Base-by-base conservation (phyloP, 2,888 invertebrate species). In the Operophtera brumata region DNA sequence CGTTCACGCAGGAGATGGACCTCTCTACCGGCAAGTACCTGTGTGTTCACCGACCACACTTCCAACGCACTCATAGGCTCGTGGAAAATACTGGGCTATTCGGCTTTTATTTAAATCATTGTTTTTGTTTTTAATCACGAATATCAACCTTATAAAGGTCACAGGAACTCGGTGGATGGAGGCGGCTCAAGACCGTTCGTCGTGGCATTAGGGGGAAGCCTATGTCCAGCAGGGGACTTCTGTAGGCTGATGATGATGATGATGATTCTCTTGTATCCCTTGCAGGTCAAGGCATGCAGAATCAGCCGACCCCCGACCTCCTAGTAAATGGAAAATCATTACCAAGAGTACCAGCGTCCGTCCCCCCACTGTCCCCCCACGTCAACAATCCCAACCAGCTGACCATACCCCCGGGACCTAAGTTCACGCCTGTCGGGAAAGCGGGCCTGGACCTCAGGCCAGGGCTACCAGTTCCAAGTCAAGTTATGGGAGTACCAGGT, bases 1-100 rank as follows among this genome's bases (percentile, higher is more conserved):
- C 96, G 0, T 96, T 95, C 81, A 94, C 96, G 0, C 75, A 75
- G 65, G 96, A 97, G 75, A 86, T 94, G 53, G 93, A 93, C 62
- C 77, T 93, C 2, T 64, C 68, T 30, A 68, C 66, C 37, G 78
- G 81, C 79, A 56, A 62, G 50, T n/a, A 25, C 20, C n/a, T 30
- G 7, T 30, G 2, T 30, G 30, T 5, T 3, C 20, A 20, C 4
- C 20, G 20, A 20, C 20, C 20, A 30, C 30, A 30, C 7, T 6
- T 30, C 8, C 7, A 30, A 7, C 7, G 30, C n/a, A n/a, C n/a
- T 30, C 10, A 4, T 30, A 1, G 4, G 34, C 10, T n/a, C n/a
- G n/a, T n/a, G n/a, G n/a, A n/a, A n/a, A n/a, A n/a, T n/a, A n/a
- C n/a, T n/a, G n/a, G n/a, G n/a, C n/a, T n/a, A n/a, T n/a, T n/a